phyloP scores from a whole-genome alignment of 2,113 vertebrate species.

The Calyptomena viridis region DNA sequence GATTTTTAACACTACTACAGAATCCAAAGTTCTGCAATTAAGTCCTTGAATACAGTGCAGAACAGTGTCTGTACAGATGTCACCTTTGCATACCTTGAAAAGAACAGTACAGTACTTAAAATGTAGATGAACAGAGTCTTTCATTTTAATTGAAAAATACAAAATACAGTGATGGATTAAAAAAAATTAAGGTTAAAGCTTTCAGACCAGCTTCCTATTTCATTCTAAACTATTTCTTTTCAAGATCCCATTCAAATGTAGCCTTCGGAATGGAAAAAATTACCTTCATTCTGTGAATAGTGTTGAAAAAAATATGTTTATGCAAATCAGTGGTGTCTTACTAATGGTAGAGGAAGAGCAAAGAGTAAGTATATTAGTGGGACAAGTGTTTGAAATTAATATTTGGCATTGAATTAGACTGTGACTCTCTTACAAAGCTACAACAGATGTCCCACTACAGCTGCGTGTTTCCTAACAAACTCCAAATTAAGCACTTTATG shows the following conservation, averaged over 20 bases:
- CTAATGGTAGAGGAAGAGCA: neutral
- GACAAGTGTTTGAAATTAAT: neutral
- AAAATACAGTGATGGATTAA: neutral
- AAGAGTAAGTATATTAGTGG: neutral
- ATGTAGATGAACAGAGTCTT: neutral
- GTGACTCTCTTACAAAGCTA: neutral
- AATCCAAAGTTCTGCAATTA: neutral
- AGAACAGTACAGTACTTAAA: neutral
- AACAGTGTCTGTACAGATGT: neutral
- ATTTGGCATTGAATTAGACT: neutral
- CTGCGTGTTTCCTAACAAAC: neutral
- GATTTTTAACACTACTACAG: neutral
- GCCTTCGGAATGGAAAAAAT: neutral
- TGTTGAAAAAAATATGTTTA: neutral
- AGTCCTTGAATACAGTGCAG: neutral
- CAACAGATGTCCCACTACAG: neutral
- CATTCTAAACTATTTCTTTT: neutral
- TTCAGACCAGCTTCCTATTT: neutral
- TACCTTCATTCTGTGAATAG: neutral
- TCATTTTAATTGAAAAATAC: neutral
- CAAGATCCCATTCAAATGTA: neutral
- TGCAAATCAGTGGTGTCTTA: neutral
- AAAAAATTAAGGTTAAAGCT: neutral
- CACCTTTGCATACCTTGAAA: neutral
- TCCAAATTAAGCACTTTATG: neutral